These are phyloP conservation scores for Drosophila quadrilineata DNA, from an alignment of 1,140 invertebrate genomes.

Conservation along the genomic window DNA sequence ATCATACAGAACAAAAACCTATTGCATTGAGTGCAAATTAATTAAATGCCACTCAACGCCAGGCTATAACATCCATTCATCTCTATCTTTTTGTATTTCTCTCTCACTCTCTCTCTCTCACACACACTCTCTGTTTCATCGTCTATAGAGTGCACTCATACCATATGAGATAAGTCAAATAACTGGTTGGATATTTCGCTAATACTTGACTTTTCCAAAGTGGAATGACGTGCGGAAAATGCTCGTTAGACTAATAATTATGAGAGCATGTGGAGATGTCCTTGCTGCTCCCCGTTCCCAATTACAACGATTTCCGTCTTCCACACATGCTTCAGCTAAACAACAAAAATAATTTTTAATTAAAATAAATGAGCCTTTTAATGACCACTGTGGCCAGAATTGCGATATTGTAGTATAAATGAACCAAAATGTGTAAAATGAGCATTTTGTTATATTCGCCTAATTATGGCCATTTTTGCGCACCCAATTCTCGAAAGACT, in stretches of 20 bases:
- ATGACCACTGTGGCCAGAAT: slow-evolving; percentile 27
- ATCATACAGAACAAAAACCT: background rate
- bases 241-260: slow-evolving; percentile 50
- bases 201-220: background rate
- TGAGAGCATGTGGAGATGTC: slow-evolving; percentile 36
- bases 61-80: too few species aligned
- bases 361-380: slow-evolving; percentile 61
- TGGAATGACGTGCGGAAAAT: slow-evolving; percentile 30
- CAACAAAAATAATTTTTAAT: slow-evolving; percentile 66
- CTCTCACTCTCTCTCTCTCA: too few species aligned
- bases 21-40: slow-evolving; percentile 59
- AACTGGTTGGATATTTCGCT: background rate
- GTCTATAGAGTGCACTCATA: background rate
- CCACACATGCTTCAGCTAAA: slow-evolving; percentile 22
- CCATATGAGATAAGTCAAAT: slow-evolving; percentile 33
- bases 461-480: background rate
- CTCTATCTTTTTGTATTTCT: too few species aligned
- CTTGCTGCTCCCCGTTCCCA: background rate
- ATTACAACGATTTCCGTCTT: background rate
- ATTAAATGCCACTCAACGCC: slow-evolving; percentile 71
- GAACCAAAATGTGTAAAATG: too few species aligned
- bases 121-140: too few species aligned
- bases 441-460: slow-evolving; percentile 1
- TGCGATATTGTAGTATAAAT: too few species aligned
- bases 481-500: too few species aligned